phyloP scores from a whole-genome alignment of 2,113 vertebrate species.

The Synodontis membranacea region DNA sequence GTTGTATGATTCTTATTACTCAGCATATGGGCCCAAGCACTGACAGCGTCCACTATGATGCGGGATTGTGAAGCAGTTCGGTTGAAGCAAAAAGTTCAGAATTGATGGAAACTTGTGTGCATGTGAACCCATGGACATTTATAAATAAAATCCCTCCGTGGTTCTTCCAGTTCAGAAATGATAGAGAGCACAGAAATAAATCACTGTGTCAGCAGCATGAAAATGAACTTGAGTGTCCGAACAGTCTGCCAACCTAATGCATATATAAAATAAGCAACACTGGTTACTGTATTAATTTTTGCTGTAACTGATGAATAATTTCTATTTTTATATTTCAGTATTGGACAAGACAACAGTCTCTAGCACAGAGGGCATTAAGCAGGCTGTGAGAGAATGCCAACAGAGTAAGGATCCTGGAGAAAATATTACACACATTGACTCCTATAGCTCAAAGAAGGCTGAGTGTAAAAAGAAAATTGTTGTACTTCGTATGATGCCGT shows the following conservation, averaged over 20 bases:
- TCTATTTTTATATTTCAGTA: neutral
- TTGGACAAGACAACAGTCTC: neutral
- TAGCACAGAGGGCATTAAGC: neutral
- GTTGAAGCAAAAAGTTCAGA: neutral
- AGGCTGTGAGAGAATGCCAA: neutral
- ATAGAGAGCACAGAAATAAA: conserved; percentile 10
- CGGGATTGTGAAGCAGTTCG: neutral
- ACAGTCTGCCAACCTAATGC: conserved; percentile 9
- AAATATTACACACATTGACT: neutral
- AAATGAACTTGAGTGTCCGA: conserved; percentile 22
- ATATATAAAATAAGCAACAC: conserved; percentile 10
- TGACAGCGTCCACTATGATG: neutral
- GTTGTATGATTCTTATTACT: neutral
- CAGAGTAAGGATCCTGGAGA: neutral
- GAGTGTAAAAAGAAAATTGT: neutral
- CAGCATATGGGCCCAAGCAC: conserved; percentile 1
- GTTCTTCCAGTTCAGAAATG: neutral
- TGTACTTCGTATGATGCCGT: neutral
- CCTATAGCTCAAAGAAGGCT: neutral
- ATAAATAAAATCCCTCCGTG: neutral
- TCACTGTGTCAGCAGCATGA: conserved; percentile 19
- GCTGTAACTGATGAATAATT: conserved; percentile 11
- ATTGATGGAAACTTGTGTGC: neutral
- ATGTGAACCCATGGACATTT: neutral
- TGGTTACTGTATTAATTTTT: neutral